Evolutionary conservation across 2,888 invertebrate species (phyloP).

Genomic region (Keiferia lycopersicella): DNA sequence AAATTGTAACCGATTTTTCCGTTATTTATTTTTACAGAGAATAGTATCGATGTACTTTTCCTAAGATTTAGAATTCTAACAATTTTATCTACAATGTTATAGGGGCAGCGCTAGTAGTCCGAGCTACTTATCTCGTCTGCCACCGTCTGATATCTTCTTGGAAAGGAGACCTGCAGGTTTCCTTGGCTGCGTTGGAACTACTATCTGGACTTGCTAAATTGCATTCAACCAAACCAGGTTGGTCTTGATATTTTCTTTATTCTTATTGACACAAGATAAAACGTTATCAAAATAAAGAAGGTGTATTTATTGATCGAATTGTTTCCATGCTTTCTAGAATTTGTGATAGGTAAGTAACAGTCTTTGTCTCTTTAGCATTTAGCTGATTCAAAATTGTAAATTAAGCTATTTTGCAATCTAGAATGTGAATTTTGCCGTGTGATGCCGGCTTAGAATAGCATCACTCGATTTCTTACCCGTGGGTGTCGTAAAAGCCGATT

Average conservation of each 20-base stretch:
- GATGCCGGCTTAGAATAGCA: too few relatives aligned
- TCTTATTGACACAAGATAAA: neutral
- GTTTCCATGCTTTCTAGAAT: constrained; percentile 64
- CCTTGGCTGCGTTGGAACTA: constrained; percentile 95
- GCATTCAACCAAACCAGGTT: constrained; percentile 94
- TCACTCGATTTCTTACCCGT: too few relatives aligned
- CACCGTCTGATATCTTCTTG: constrained; percentile 97
- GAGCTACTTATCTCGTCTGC: constrained; percentile 96
- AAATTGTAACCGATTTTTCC: neutral
- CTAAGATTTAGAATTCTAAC: too few relatives aligned
- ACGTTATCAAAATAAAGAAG: too few relatives aligned
- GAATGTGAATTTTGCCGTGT: too few relatives aligned
- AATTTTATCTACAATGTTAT: constrained; percentile 20
- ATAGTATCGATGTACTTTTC: neutral
- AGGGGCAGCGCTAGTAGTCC: constrained; percentile 90
- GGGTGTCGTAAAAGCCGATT: too few relatives aligned
- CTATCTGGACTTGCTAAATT: constrained; percentile 94
- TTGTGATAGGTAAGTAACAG: constrained; percentile 69
- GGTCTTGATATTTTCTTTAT: neutral
- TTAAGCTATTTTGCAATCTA: too few relatives aligned
- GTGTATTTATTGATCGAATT: constrained; percentile 12
- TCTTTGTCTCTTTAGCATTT: neutral
- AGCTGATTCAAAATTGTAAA: too few relatives aligned
- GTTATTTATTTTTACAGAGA: neutral
- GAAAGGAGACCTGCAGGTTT: constrained; percentile 97